These are phyloP conservation scores for Pristionchus fissidentatus DNA, from an alignment of 2,888 invertebrate species.

Conservation along the genomic window DNA sequence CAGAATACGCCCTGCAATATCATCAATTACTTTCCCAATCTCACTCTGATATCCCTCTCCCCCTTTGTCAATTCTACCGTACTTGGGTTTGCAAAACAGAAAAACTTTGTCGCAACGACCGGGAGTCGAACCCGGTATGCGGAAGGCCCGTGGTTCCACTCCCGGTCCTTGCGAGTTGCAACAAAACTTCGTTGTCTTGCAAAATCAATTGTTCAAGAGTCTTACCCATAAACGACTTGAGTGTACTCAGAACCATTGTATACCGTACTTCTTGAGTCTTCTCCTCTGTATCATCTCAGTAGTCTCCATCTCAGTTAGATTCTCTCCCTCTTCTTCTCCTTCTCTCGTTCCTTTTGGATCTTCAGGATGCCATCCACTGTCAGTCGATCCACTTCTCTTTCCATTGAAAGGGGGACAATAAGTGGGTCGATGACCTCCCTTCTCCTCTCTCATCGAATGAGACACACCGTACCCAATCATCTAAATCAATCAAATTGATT, in stretches of 20 bases:
- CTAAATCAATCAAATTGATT: slow-evolving; percentile 27
- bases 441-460: slow-evolving; percentile 38
- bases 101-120: no score
- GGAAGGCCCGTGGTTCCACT: no score
- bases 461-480: slow-evolving; percentile 42
- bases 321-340: slow-evolving; percentile 49
- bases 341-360: slow-evolving; percentile 64
- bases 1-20: slow-evolving; percentile 52
- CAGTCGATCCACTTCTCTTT: slow-evolving; percentile 7
- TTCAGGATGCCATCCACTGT: slow-evolving; percentile 71
- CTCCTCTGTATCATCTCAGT: slow-evolving; percentile 35
- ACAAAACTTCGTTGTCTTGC: no score
- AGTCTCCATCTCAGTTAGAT: slow-evolving; percentile 19
- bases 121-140: no score
- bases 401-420: slow-evolving; percentile 29
- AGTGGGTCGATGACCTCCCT: slow-evolving; percentile 40
- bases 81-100: no score
- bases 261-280: slow-evolving; percentile 24
- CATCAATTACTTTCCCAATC: not conserved
- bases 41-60: no score
- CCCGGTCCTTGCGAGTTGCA: no score
- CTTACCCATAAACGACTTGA: no score
- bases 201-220: not conserved
- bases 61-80: no score
- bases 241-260: no score